Percentiles rank a stretch among this genome's conserved stretches.
Evolutionary conservation across 2,797 vertebrate genomes (phyloP).

Genomic region (Sebastes taczanowskii): DNA sequence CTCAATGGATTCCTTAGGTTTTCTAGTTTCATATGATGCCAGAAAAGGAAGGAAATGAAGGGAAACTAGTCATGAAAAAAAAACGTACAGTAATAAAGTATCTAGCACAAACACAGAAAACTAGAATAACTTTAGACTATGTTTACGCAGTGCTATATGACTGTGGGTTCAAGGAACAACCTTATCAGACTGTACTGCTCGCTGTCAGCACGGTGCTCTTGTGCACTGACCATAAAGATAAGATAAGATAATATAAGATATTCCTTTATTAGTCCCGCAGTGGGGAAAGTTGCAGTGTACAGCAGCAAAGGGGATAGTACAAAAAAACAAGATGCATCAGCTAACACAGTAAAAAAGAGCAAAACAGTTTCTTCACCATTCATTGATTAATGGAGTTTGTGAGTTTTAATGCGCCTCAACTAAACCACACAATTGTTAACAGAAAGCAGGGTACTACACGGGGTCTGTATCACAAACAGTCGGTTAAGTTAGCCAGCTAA

Average conservation of each 20-base stretch:
- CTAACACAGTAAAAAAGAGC: no score
- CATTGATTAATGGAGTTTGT: background rate
- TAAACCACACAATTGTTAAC: background rate
- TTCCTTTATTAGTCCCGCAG: no score
- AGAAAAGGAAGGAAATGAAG: no score
- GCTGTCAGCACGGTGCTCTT: background rate
- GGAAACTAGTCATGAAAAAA: no score
- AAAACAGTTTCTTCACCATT: background rate
- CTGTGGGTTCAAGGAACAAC: background rate
- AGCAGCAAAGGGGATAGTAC: no score
- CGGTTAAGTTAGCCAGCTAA: background rate
- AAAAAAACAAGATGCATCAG: no score
- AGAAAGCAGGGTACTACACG: background rate
- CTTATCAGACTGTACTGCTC: background rate
- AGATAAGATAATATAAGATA: no score
- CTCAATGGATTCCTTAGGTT: no score
- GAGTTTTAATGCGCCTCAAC: background rate
- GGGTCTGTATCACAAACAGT: background rate
- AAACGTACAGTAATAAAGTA: no score
- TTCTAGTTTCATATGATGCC: rapidly evolving
- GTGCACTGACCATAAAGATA: background rate
- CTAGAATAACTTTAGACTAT: background rate
- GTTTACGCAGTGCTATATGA: no score
- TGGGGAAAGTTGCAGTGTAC: no score
- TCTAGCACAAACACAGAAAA: no score